Conservation (phyloP, 2,888 invertebrate genomes). For the Rhagophthalmus giganteus region DNA sequence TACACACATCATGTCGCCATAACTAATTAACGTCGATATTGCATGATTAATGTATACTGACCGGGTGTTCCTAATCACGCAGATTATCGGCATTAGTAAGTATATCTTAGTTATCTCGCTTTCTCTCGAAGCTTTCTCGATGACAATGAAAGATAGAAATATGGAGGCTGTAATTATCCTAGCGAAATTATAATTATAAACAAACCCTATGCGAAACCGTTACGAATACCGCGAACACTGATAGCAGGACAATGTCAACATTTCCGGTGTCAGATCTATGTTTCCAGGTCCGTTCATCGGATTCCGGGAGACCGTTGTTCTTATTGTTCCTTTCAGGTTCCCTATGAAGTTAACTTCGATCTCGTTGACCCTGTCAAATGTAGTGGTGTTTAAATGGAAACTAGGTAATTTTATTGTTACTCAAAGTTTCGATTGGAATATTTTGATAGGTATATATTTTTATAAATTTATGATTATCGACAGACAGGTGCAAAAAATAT, state of each 20-base stretch:
- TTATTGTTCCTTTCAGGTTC: constrained; percentile 27
- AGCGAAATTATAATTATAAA: constrained; percentile 19
- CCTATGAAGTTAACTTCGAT: too few species aligned
- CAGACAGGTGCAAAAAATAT: too few species aligned
- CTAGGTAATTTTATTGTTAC: too few species aligned
- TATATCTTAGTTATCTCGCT: constrained; percentile 30
- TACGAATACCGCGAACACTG: constrained; percentile 27
- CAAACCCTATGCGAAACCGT: constrained; percentile 23
- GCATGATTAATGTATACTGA: constrained; percentile 50
- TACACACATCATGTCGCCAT: constrained; percentile 52
- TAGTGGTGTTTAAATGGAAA: too few species aligned
- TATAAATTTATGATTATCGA: too few species aligned
- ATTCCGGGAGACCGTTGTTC: constrained; percentile 43
- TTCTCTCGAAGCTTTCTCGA: constrained; percentile 1
- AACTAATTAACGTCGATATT: constrained; percentile 54
- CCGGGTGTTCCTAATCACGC: constrained; percentile 40
- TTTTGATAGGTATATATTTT: too few species aligned
- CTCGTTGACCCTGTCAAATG: too few species aligned
- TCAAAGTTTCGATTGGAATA: too few species aligned
- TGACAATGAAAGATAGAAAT: constrained; percentile 9
- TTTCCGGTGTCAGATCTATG: constrained; percentile 49
- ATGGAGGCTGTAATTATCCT: constrained; percentile 7
- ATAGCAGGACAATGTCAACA: constrained; percentile 50
- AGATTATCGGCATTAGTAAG: constrained; percentile 37
- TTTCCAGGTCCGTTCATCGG: constrained; percentile 41